Evolutionary conservation across 2,888 invertebrate species (phyloP), one percentile per base, ranked within the genome.

Genomic region (Diadegma fenestrale): DNA sequence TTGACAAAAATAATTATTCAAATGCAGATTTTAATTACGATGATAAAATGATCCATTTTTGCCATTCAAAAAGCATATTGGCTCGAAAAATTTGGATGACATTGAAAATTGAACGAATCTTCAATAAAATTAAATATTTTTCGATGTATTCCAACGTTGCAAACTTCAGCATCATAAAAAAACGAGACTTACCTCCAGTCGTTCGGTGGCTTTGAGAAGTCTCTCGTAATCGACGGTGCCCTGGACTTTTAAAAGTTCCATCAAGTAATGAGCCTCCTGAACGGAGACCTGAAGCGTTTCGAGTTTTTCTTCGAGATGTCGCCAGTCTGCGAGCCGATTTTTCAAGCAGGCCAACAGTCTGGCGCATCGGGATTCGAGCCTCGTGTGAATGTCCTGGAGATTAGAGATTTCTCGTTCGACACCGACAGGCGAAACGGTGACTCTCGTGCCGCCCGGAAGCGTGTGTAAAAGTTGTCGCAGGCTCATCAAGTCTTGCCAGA

Each of bases 261-360:
- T 97, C 97, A 98, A 97, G 90, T 97, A 98, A 92, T 98, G 97
- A 0, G 97, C 97, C 90, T 98, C 97, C 80, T 97, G 96, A 0
- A 97, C 97, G 0, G 97, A 97, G 73, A 97, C 96, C 86, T 97
- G 97, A 14, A 98, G 97, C 92, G 96, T 91, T 89, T 98, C 97
- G 88, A 98, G 93, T 89, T 97, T 97, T 2, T 95, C 94, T 91
- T 97, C 97, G 92, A 97, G 97, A 33, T 97, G 94, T 80, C 96
- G 95, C 98, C 98, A 98, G 33, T 98, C 94, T 2, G 95, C 95
- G 54, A 97, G 94, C 8, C 97, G 95, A 77, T 95, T 95, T 48
- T 96, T 95, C 37, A 98, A 94, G 2, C 96, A 94, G 0, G 95
- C 95, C 90, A 96, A 94, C 2, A 97, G 94, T 41, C 96, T 96